Conservation (phyloP, 1,140 invertebrate genomes). For the Dufourea novaeangliae region DNA sequence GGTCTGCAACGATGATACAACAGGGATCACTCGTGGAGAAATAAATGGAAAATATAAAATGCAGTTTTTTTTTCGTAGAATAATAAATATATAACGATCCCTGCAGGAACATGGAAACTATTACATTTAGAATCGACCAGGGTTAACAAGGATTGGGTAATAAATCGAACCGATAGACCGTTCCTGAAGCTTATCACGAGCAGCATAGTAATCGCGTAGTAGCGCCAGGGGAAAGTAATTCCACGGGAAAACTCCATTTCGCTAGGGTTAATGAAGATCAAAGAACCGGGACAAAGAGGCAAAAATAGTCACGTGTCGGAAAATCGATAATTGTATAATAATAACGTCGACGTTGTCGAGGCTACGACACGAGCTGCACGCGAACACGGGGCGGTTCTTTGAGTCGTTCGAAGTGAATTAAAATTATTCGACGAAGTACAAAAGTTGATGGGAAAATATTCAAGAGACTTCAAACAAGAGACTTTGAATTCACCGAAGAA, state of each 20-base stretch:
- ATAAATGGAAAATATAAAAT: too few relatives aligned
- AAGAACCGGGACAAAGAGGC: conserved; percentile 29
- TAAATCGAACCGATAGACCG: not conserved
- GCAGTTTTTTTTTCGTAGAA: too few relatives aligned
- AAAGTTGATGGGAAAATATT: too few relatives aligned
- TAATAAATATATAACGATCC: too few relatives aligned
- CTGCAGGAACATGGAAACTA: too few relatives aligned
- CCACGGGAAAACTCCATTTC: conserved; percentile 7
- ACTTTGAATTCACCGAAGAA: too few relatives aligned
- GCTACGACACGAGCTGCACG: not conserved
- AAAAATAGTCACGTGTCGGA: conserved; percentile 24
- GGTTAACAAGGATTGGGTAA: too few relatives aligned
- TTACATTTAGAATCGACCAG: too few relatives aligned
- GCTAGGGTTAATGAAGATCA: conserved; percentile 36
- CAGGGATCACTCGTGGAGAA: too few relatives aligned
- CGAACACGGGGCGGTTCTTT: too few relatives aligned
- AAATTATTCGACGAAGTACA: not conserved
- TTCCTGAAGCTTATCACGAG: not conserved
- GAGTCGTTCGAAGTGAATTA: not conserved
- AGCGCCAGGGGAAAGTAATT: not conserved
- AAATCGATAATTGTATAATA: conserved; percentile 43
- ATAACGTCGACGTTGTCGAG: conserved; percentile 20
- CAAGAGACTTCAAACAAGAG: too few relatives aligned
- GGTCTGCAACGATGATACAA: too few relatives aligned
- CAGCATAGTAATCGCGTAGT: not conserved